Evolutionary conservation across 2,888 invertebrate genomes (phyloP), one percentile per base, ranked within the genome.

Genomic region (Scaptomyza polygonia): DNA sequence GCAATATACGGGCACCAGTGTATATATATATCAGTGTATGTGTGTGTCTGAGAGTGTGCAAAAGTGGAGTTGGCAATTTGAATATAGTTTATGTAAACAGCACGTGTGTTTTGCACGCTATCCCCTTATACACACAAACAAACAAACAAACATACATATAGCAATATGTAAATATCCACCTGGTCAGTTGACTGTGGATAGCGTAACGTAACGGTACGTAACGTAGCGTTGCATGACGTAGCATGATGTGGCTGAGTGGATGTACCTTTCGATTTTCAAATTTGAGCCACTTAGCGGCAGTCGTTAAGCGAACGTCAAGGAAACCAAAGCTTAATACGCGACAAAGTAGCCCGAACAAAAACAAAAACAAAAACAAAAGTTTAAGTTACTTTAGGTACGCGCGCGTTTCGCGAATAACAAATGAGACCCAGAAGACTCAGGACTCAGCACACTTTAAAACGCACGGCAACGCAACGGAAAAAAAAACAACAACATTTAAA

Each of bases 251-350:
- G 7, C 34, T 55, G 36, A 57, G 44, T 56, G 54, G 67, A 72
- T n/a, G n/a, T n/a, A 71, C 52, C 75, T 74, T 74, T 72, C 53
- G 57, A 62, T 74, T 80, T 55, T 53, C 61, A 59, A 72, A 76
- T 72, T 76, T 69, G 45, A 77, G 74, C 67, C 77, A 72, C 68
- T 72, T 64, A 61, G 58, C 65, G 62, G 67, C 89, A 88, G 88
- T 88, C 83, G 78, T 73, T 67, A 62, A 57, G 72, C 75, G 88
- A 79, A 88, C 79, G 86, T 76, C 74, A 88, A 73, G 74, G 80
- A 71, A 85, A 82, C 72, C 67, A 70, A 66, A 77, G 69, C 74
- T 32, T 61, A 67, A 47, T 61, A 43, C 63, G 40, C 62, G 21
- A 43, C 48, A 59, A 61, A 34, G 42, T 32, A 18, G 32, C 16